Base-by-base conservation (phyloP, 1,140 invertebrate species). In the Philopotamus ludificatus region DNA sequence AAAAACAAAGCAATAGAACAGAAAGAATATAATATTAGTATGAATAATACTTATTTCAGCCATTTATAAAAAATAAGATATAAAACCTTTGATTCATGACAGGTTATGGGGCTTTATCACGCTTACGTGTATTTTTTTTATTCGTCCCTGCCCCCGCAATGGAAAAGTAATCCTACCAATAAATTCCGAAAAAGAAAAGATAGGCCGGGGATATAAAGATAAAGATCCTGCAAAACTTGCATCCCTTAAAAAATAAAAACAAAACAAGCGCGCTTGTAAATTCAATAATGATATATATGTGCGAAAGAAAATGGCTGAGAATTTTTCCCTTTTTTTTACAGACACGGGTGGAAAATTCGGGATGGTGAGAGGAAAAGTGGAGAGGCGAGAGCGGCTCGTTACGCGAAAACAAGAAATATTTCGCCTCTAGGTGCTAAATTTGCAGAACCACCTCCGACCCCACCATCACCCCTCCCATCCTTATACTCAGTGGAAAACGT, bases 391-490 rank as follows among this genome's bases (percentile, higher is more conserved):
- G 42, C 54, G 60, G 65, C 59, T 67, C 60, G 66, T 68, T 68
- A 68, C 55, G 50, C 57, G 53, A 58, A 65, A 68, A 68, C 66
- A 68, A 68, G 66, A 68, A 68, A 68, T 68, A 68, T 65, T 68
- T 68, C 65, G 60, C 66, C 61, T 63, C 22, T 64, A 65, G 62
- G 62, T 68, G 62, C 62, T 65, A 68, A 64, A 68, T 68, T 68
- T 60, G 60, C 54, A 63, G 54, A 58, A 55, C 58, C 58, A 45
- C 58, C 21, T 41, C 45, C 18, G 10, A n/a, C 20, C 45, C 51
- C 53, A 42, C 51, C 44, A 39, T 26, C 20, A 41, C 44, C 57
- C 53, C 49, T 15, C 34, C 45, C 21, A 3, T 50, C 54, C 9
- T 12, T 20, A 45, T 26, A 26, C 57, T 42, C 10, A 20, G 42